Evolutionary conservation across 2,797 vertebrate genomes (phyloP), one percentile per base, ranked within the genome.

Genomic region (Falco rusticolus): DNA sequence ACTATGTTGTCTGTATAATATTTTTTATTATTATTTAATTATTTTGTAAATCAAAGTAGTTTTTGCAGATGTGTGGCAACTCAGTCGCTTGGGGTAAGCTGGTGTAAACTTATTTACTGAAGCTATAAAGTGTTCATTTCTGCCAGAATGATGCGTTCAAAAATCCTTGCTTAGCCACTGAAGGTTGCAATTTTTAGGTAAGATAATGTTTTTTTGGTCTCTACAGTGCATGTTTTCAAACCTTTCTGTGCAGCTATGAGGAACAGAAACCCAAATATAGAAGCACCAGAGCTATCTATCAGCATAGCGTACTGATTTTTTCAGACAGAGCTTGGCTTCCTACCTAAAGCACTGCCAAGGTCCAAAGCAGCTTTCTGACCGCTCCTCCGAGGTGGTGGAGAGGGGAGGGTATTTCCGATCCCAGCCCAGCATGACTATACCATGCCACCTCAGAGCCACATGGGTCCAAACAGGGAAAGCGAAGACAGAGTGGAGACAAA

Each of bases 191-290:
- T 45, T 75, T 64, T 48, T 15, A 71, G 77, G 25, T 20, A 64
- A 41, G 25, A 68, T 4, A 66, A 45, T n/a, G 28, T 63, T 68
- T 77, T 64, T 24, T n/a, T 87, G 50, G 37, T 65, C 22, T 77
- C 51, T 56, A 41, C 39, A 41, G 22, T 1, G 9, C 19, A 18
- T 37, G 28, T 64, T 95, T 74, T 84, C 68, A 90, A 87, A 66
- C 20, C 45, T 74, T 92, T 51, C 61, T 70, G 51, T 70, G 43
- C 71, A 95, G 39, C 48, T 78, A 50, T 1, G 16, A 87, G 63
- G 80, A 93, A 60, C 9, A 80, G 77, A 82, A 94, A 31, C 19
- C 33, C 51, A 84, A 96, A 90, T 71, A 92, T 9, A 95, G 83
- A 90, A 84, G 84, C 17, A 82, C 9, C 29, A 54, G 39, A 64